Evolutionary conservation across 1,140 invertebrate species (phyloP).

Genomic region (Galleria mellonella): DNA sequence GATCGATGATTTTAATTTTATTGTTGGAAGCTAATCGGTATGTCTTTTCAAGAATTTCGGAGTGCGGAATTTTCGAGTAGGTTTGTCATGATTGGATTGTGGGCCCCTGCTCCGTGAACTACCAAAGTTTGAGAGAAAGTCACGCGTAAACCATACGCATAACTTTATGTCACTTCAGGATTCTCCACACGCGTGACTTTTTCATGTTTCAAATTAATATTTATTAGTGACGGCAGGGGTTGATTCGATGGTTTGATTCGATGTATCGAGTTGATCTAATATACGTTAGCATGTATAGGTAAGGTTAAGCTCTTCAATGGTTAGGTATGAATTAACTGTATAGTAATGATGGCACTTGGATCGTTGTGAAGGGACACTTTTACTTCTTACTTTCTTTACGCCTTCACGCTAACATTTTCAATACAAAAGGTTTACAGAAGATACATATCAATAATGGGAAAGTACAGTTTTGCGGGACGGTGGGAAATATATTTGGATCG

Average conservation of each 20-base stretch:
- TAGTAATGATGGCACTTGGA: slow-evolving; percentile 51
- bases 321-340: slow-evolving; percentile 49
- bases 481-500: slow-evolving; percentile 38
- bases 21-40: slow-evolving; percentile 61
- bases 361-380: slow-evolving; percentile 63
- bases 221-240: slow-evolving; percentile 28
- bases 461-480: slow-evolving; percentile 50
- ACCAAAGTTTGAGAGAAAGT: slow-evolving; percentile 7
- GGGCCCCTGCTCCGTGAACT: slow-evolving; percentile 24
- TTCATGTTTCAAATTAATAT: slow-evolving; percentile 4
- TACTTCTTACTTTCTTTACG: slow-evolving; percentile 39
- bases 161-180: slow-evolving; percentile 13
- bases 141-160: slow-evolving; percentile 18
- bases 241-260: slow-evolving; percentile 23
- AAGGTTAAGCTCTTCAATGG: slow-evolving; percentile 56
- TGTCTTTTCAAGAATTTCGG: slow-evolving; percentile 60
- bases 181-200: slow-evolving; percentile 17
- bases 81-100: slow-evolving; percentile 25
- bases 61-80: slow-evolving; percentile 46
- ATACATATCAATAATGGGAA: slow-evolving; percentile 68
- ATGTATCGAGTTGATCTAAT: slow-evolving; percentile 52
- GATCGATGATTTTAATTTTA: slow-evolving; percentile 53
- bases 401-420: slow-evolving; percentile 48
- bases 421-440: slow-evolving; percentile 52
- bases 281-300: slow-evolving; percentile 58